These are phyloP conservation scores for Synchiropus splendidus DNA, from an alignment of 2,113 vertebrate species.

Conservation along the genomic window DNA sequence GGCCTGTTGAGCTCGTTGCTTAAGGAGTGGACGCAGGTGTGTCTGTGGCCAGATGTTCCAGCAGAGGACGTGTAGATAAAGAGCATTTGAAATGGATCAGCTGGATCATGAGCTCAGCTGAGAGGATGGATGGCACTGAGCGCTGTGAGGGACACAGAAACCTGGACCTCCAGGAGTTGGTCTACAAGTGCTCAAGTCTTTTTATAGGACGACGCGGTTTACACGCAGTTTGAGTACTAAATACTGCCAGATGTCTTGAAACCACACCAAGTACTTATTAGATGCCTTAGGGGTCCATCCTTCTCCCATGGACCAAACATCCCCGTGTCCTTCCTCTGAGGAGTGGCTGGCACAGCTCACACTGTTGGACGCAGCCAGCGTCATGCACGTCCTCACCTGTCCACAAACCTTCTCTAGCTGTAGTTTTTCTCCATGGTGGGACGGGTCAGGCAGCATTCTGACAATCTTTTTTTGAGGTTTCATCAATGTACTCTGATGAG, in stretches of 20 bases:
- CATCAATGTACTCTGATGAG: too few relatives aligned
- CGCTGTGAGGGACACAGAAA: neutral
- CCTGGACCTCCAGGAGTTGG: neutral
- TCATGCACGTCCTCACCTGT: too few relatives aligned
- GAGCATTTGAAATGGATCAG: neutral
- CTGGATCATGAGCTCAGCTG: too few relatives aligned
- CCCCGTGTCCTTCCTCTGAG: neutral
- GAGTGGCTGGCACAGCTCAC: too few relatives aligned
- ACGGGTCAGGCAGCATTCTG: conserved; percentile 14
- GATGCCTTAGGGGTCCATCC: conserved; percentile 25
- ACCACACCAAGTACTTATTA: conserved; percentile 30
- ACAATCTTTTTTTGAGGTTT: too few relatives aligned
- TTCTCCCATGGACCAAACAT: conserved; percentile 4
- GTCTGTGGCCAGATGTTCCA: neutral
- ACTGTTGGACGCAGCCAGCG: too few relatives aligned
- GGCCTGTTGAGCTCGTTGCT: conserved; percentile 9
- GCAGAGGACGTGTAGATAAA: neutral
- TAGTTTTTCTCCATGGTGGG: conserved; percentile 6
- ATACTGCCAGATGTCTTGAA: conserved; percentile 11
- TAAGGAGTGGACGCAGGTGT: conserved; percentile 13
- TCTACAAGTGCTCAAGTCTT: neutral
- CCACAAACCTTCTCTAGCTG: neutral
- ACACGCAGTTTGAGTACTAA: conserved; percentile 20
- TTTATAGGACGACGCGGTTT: conserved; percentile 10
- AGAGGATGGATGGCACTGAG: neutral